Percentiles rank a stretch among this genome's conserved stretches.
These are phyloP conservation scores for Lagopus muta DNA, from an alignment of 2,113 vertebrate genomes.

Conservation along the genomic window DNA sequence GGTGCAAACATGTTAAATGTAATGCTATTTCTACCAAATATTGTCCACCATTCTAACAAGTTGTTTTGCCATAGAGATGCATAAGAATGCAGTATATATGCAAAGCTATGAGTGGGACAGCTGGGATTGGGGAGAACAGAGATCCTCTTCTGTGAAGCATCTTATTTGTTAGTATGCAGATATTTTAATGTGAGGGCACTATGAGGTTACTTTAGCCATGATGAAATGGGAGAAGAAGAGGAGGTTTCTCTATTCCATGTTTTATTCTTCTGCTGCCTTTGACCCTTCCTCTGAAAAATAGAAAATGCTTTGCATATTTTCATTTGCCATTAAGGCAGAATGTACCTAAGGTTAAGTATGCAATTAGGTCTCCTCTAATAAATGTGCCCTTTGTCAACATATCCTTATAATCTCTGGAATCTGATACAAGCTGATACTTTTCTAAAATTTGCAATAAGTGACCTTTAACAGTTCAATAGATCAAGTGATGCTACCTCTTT, in stretches of 20 bases:
- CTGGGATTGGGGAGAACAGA: neutral
- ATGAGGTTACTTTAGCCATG: neutral
- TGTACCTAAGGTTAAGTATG: constrained; percentile 34
- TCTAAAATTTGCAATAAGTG: neutral
- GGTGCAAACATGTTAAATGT: neutral
- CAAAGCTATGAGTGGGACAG: neutral
- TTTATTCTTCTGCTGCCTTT: neutral
- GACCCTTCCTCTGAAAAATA: neutral
- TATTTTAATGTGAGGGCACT: neutral
- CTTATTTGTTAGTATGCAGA: neutral
- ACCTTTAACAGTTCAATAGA: neutral
- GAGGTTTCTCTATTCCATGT: neutral
- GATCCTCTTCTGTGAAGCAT: neutral
- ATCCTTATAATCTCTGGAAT: neutral
- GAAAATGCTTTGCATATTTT: neutral
- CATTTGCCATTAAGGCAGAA: constrained; percentile 7
- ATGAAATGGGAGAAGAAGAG: neutral
- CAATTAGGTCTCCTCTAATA: constrained; percentile 42
- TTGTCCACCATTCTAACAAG: neutral
- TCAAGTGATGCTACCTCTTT: neutral
- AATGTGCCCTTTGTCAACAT: constrained; percentile 12
- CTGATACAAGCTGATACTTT: neutral
- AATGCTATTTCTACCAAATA: neutral
- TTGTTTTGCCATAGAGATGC: neutral
- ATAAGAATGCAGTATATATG: neutral